A percentile compares a stretch with the other conserved stretches of the same genome.
Evolutionary conservation across 2,888 invertebrate species (phyloP).

Genomic region (Catocala sponsa): DNA sequence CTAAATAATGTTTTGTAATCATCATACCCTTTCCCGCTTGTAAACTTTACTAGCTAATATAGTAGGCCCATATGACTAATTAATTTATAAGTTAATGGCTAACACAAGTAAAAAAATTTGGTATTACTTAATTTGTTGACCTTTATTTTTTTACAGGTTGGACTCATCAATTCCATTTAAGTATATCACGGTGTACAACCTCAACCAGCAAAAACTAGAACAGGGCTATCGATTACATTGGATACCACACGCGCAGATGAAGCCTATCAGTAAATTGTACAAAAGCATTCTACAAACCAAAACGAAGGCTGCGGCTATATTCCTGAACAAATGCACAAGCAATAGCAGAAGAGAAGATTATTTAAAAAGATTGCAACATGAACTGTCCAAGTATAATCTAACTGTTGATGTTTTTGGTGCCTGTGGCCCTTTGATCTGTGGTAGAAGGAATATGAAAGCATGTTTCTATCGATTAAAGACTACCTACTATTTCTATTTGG

Average conservation of each 20-base stretch:
- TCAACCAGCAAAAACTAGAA: conserved; percentile 47
- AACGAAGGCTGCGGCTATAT: conserved; percentile 69
- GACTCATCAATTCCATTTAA: conserved; percentile 69
- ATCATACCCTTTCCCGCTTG: too few relatives aligned
- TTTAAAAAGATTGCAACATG: conserved; percentile 69
- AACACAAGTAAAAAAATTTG: too few relatives aligned
- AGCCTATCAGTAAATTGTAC: conserved; percentile 47
- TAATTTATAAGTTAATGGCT: too few relatives aligned
- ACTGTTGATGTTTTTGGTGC: conserved; percentile 85
- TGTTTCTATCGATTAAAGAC: conserved; percentile 78
- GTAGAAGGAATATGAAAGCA: conserved; percentile 60
- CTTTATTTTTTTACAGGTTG: conserved; percentile 44
- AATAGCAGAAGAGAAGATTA: conserved; percentile 68
- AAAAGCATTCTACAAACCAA: conserved; percentile 62
- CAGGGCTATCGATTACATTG: conserved; percentile 60
- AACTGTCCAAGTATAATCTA: conserved; percentile 73
- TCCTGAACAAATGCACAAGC: conserved; percentile 71
- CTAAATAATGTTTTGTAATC: too few relatives aligned
- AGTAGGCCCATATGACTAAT: too few relatives aligned
- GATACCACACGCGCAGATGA: conserved; percentile 49
- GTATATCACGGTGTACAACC: conserved; percentile 63
- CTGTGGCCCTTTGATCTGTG: conserved; percentile 78
- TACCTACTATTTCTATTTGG: conserved; percentile 91
- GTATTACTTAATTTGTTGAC: neutral
- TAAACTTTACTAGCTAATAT: too few relatives aligned